These are phyloP conservation scores for Drosophila pruinosa DNA, from an alignment of 1,140 invertebrate genomes.

Conservation along the genomic window DNA sequence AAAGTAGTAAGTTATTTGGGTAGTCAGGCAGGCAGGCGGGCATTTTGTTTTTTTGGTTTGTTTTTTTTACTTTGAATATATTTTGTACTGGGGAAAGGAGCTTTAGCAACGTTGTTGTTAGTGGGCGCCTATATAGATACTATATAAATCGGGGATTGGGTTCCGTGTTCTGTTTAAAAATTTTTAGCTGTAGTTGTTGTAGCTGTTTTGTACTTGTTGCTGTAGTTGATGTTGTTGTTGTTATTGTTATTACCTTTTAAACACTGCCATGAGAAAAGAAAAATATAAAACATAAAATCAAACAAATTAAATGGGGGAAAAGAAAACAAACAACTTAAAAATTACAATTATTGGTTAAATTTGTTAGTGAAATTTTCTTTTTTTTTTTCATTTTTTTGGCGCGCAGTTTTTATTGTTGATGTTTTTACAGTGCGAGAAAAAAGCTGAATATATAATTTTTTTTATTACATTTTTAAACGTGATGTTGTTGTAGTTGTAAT, in stretches of 20 bases:
- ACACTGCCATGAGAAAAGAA: conserved; percentile 36
- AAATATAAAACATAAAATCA: conserved; percentile 25
- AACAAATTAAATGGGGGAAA: conserved; percentile 16
- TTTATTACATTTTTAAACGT: conserved; percentile 28
- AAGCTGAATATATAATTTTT: conserved; percentile 25
- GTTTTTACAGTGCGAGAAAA: conserved; percentile 46
- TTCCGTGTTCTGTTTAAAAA: conserved; percentile 25
- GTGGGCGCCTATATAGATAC: conserved; percentile 16
- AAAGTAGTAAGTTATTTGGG: conserved; percentile 44
- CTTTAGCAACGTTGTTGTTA: conserved; percentile 39
- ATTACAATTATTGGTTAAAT: conserved; percentile 28
- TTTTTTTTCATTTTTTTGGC: neutral
- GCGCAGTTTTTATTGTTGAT: conserved; percentile 22
- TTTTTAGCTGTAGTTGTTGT: conserved; percentile 23
- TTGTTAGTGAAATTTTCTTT: conserved; percentile 35
- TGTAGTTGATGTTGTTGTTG: conserved; percentile 23
- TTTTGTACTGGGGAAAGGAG: neutral
- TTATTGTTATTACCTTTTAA: conserved; percentile 36
- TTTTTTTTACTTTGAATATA: conserved; percentile 19
- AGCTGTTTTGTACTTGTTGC: conserved; percentile 7
- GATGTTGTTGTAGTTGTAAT: conserved; percentile 46
- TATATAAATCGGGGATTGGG: conserved; percentile 13
- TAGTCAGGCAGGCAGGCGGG: conserved; percentile 52
- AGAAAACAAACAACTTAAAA: conserved; percentile 15
- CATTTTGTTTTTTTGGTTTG: conserved; percentile 12